A percentile compares a stretch with the other conserved stretches of the same genome.
These are phyloP conservation scores for Microtus oregoni DNA, from an alignment of 2,113 vertebrate genomes.

Conservation along the genomic window DNA sequence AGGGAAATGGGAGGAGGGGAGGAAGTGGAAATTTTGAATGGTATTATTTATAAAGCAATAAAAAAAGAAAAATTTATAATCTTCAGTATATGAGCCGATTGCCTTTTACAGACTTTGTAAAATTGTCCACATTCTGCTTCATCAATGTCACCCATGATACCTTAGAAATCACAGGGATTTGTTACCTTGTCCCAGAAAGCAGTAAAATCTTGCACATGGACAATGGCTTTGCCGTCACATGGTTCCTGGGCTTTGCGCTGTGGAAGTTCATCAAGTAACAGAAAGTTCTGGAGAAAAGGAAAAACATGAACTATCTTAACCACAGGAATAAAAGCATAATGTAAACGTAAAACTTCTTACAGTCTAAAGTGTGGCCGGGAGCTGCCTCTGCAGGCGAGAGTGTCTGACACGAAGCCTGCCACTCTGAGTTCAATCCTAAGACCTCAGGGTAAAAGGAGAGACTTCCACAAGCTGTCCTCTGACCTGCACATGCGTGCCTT, in stretches of 20 bases:
- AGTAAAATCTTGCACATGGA: conserved; percentile 68
- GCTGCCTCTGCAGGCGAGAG: not conserved
- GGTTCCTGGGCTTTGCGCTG: not conserved
- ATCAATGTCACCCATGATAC: too few relatives aligned
- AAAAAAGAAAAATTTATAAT: too few relatives aligned
- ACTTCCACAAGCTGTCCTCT: not conserved
- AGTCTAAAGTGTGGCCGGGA: too few relatives aligned
- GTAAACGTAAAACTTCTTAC: not conserved
- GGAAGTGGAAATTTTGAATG: too few relatives aligned
- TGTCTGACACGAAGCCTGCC: not conserved
- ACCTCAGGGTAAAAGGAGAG: not conserved
- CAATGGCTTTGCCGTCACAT: conserved; percentile 24
- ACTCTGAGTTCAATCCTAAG: not conserved
- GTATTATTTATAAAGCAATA: too few relatives aligned
- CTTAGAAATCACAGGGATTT: not conserved
- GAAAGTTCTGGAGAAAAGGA: conserved; percentile 62
- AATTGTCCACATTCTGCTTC: not conserved
- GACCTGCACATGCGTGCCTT: not conserved
- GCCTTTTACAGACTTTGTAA: not conserved
- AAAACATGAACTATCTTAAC: not conserved
- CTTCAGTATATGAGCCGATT: not conserved
- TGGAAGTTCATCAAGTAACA: conserved; percentile 71
- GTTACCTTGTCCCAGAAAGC: conserved; percentile 80
- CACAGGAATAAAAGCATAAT: not conserved
- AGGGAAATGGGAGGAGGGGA: too few relatives aligned